phyloP scores from a whole-genome alignment of 2,113 vertebrate species.

The human (Homo sapiens) region DNA sequence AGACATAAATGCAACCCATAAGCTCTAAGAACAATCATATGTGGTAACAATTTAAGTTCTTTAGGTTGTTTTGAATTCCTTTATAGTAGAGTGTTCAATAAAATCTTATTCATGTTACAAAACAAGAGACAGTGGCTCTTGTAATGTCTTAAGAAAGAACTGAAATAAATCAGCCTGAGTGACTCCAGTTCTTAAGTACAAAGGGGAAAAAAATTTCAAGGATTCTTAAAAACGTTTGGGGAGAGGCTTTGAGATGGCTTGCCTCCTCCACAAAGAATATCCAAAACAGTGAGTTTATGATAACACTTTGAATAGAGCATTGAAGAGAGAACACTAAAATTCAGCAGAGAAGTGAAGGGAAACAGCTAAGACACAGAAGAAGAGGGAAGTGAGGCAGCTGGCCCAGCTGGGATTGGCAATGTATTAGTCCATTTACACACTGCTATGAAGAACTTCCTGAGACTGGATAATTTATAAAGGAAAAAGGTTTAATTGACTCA shows the following conservation, averaged over 20 bases:
- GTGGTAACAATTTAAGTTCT: not conserved
- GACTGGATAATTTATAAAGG: no score
- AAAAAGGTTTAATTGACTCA: no score
- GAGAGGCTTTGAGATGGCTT: not conserved
- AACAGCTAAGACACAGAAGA: not conserved
- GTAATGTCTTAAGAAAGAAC: not conserved
- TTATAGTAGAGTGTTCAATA: not conserved
- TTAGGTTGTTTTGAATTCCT: not conserved
- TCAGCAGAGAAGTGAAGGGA: not conserved
- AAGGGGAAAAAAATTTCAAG: not conserved
- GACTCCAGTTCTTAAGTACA: not conserved
- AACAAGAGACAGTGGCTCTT: not conserved
- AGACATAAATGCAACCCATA: not conserved
- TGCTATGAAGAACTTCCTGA: no score
- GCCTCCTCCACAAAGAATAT: not conserved
- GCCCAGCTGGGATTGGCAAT: not conserved
- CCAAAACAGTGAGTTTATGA: not conserved
- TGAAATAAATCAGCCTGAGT: not conserved
- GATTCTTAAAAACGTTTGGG: conserved; percentile 2
- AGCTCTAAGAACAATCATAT: not conserved
- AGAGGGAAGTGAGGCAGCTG: not conserved
- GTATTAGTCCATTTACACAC: no score
- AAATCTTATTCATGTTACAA: not conserved
- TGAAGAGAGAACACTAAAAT: not conserved
- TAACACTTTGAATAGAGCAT: not conserved